Conservation (phyloP, 2,113 vertebrate species). For the Mus pahari region DNA sequence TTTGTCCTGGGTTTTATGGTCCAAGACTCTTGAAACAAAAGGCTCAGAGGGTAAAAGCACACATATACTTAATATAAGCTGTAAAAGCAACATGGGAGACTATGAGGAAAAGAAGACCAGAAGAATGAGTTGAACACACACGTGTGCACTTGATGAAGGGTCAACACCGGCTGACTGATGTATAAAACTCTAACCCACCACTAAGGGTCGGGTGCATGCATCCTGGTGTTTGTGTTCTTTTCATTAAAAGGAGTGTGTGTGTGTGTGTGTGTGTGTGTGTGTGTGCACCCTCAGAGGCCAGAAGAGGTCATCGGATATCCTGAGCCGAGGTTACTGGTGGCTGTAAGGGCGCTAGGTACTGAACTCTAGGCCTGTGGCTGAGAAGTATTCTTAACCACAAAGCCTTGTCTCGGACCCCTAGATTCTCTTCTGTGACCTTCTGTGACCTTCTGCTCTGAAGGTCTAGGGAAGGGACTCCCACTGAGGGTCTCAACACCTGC, state of each 20-base stretch:
- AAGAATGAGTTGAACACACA: background rate
- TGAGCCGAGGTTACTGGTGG: background rate
- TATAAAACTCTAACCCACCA: background rate
- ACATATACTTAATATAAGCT: background rate
- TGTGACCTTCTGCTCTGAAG: background rate
- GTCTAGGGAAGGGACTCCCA: background rate
- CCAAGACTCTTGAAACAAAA: background rate
- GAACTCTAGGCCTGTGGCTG: background rate
- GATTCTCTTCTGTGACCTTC: background rate
- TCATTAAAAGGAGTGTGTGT: background rate
- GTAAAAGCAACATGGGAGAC: background rate
- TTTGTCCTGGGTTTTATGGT: background rate
- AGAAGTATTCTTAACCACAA: background rate
- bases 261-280: background rate
- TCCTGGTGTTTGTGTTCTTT: background rate
- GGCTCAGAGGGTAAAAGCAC: background rate
- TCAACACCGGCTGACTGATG: too few species aligned
- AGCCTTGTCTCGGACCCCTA: background rate
- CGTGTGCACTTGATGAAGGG: background rate
- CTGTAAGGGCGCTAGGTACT: background rate
- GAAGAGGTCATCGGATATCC: background rate
- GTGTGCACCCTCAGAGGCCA: background rate
- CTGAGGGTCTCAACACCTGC: background rate
- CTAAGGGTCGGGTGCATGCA: background rate
- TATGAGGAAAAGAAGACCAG: background rate